Base-by-base conservation (phyloP, 2,113 vertebrate genomes). In the Dendropsophus ebraccatus region DNA sequence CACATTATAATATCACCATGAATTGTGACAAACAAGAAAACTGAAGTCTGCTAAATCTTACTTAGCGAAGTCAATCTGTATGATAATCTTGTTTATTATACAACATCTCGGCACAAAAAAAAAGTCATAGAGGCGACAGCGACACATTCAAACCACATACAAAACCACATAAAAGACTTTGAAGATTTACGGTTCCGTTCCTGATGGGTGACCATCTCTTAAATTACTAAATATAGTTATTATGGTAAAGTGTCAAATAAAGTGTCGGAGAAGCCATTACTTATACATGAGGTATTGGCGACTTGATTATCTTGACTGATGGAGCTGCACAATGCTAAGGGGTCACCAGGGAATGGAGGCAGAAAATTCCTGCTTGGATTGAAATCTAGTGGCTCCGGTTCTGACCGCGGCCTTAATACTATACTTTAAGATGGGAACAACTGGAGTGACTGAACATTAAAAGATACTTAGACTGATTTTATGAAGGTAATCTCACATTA, bases 211-310 rank as follows among this genome's bases (percentile, higher is more conserved):
- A 60, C 47, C 65, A 70, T 58, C 76, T 86, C 49, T 84, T 86
- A 80, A 80, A 86, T 60, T 28, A 56, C 62, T 86, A 81, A 80
- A 86, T 80, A 86, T 86, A 86, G 62, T 81, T 86, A 78, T 85
- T 86, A 79, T 86, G 65, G 62, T 72, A 80, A 52, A 86, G 76
- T 86, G 77, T 86, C 76, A 86, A 69, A 81, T 81, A 73, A 86
- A 81, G 77, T 80, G 35, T 56, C 50, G 23, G 35, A 73, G 50
- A 86, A 86, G 72, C 62, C 32, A 54, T 81, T 80, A 72, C 76
- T 86, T 86, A 72, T 80, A 65, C 76, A 50, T 86, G 84, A 86
- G 84, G 80, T 86, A 86, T 86, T 86, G 84, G 84, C 49, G 17
- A 81, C 76, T 86, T 86, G 32, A 86, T 86, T 86, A 86, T 41